phyloP scores from a whole-genome alignment of 92 coral and sea anemone genomes.

The Parazoanthus darwini region DNA sequence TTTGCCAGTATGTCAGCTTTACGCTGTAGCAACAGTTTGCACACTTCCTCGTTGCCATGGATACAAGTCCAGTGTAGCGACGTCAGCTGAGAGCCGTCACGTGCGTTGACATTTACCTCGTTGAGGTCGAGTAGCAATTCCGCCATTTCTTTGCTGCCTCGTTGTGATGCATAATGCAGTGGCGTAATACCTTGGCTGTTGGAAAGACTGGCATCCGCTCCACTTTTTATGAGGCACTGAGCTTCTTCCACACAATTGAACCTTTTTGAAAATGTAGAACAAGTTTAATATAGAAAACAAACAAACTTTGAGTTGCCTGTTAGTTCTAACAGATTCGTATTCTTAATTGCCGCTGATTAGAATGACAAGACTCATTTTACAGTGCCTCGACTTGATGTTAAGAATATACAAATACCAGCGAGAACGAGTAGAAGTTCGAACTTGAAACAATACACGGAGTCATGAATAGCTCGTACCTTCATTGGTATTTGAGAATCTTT shows the following conservation, averaged over 20 bases:
- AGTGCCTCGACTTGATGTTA: no score
- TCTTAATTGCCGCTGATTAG: no score
- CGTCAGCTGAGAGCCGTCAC: constrained; percentile 45
- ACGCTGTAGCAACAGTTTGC: constrained; percentile 27
- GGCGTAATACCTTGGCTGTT: constrained; percentile 38
- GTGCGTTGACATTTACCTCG: constrained; percentile 47
- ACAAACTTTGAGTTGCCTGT: no score
- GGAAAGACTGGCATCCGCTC: constrained; percentile 3
- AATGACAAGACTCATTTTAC: no score
- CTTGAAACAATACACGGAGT: no score
- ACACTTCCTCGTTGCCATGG: constrained; percentile 40
- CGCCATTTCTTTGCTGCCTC: constrained; percentile 32
- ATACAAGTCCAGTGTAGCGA: constrained; percentile 51
- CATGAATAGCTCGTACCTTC: no score
- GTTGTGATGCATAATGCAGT: constrained; percentile 22
- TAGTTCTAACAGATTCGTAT: no score
- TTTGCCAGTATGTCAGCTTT: constrained; percentile 40
- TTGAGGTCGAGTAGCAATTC: constrained; percentile 12
- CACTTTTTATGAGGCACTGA: not conserved
- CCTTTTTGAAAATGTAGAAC: not conserved
- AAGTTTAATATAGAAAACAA: no score
- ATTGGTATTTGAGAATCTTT: no score
- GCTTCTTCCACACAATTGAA: constrained; percentile 36
- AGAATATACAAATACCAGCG: no score
- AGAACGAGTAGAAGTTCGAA: no score